Base-by-base conservation (phyloP, 2,888 invertebrate genomes). In the Mimachlamys varia region DNA sequence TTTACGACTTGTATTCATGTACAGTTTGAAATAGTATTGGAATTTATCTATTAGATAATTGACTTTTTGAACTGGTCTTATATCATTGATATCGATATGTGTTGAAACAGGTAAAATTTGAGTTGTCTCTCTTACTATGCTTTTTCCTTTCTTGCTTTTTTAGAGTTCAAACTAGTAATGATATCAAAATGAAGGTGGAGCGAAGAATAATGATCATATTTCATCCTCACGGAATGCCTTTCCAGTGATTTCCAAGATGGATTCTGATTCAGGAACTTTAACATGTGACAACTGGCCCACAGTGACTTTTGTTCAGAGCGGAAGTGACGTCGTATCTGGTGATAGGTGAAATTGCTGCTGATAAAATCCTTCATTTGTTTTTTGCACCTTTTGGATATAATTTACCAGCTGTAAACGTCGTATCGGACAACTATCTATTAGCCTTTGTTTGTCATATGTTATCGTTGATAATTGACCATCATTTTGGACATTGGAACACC, bases 91-190 rank as follows among this genome's bases (percentile, higher is more conserved):
- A n/a, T n/a, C n/a, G n/a, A n/a, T n/a, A n/a, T n/a, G n/a, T n/a
- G n/a, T n/a, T n/a, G n/a, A n/a, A n/a, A n/a, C n/a, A n/a, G n/a
- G n/a, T n/a, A 44, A 44, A 44, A 44, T 44, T 5, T 44, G 53
- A 76, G 76, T 76, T 76, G 27, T 10, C 76, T 76, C 76, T 33
- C 76, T 76, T 76, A 62, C 76, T 0, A 13, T 33, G 27, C 15
- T 19, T 76, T 12, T 33, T 33, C 13, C 12, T 76, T 76, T 12
- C 33, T 33, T 76, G 0, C n/a, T n/a, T n/a, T 76, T 76, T 33
- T 76, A 76, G 76, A 76, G 33, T 76, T 76, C 27, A 76, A 76
- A 76, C 4, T 76, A 33, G 76, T 76, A 15, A 76, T 76, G 76
- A 33, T 27, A 76, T 76, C 76, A 12, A 76, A 76, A 76, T 76